Conservation (phyloP, 2,797 vertebrate genomes). For the Hydrolagus colliei region DNA sequence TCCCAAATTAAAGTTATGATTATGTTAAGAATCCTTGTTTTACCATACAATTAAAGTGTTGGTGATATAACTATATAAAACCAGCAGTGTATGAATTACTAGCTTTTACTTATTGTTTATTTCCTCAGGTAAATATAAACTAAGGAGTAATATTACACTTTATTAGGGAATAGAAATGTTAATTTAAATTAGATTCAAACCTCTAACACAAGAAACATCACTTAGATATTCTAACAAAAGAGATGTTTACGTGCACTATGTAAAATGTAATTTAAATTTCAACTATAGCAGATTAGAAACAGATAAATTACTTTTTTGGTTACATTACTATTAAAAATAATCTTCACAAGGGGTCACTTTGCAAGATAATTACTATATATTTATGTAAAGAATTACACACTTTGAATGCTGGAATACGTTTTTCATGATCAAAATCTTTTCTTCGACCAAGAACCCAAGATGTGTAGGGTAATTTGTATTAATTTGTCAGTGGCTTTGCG, state of each 20-base stretch:
- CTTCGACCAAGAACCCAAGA: neutral
- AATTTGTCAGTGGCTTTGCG: neutral
- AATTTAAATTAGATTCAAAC: neutral
- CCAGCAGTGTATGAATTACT: slow-evolving; percentile 17
- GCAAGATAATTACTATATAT: neutral
- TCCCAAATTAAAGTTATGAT: neutral
- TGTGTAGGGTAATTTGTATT: neutral
- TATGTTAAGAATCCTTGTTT: neutral
- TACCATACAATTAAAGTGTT: slow-evolving; percentile 19
- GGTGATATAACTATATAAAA: neutral
- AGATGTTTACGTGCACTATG: neutral
- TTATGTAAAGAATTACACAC: neutral
- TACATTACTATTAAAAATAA: neutral
- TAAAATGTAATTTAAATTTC: neutral
- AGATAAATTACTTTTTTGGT: neutral
- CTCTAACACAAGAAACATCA: neutral
- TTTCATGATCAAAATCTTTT: neutral
- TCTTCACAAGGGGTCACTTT: neutral
- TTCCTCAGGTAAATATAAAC: no score
- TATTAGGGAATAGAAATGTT: neutral
- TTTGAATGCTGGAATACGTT: neutral
- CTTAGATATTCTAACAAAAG: neutral
- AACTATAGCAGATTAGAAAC: neutral
- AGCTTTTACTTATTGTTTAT: neutral
- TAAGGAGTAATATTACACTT: no score